Conservation (phyloP, 1,140 invertebrate genomes). For the Drosophila gunungcola region DNA sequence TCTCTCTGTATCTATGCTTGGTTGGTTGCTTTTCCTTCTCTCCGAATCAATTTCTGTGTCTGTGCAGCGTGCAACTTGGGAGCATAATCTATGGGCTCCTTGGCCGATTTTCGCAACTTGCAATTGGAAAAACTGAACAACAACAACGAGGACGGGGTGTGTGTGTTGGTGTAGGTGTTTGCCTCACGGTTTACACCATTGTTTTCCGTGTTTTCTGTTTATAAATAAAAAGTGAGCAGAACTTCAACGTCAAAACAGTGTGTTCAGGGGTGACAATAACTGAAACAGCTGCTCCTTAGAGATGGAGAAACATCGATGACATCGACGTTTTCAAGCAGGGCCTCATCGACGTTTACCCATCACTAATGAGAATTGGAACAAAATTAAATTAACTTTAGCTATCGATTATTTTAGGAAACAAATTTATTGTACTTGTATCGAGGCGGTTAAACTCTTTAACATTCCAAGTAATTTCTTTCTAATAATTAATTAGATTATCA, state of each 20-base stretch:
- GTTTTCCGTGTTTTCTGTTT: conserved; percentile 49
- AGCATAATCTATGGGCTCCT: conserved; percentile 36
- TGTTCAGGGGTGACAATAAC: conserved; percentile 39
- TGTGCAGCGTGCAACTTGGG: conserved; percentile 26
- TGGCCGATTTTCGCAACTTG: conserved; percentile 9
- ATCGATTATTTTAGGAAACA: too few relatives aligned
- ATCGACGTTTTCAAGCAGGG: too few relatives aligned
- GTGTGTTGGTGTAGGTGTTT: conserved; percentile 28
- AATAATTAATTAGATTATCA: too few relatives aligned
- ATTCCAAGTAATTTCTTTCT: too few relatives aligned
- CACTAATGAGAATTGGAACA: too few relatives aligned
- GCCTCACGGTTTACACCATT: conserved; percentile 38
- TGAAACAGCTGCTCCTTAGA: conserved; percentile 31
- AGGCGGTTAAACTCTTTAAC: too few relatives aligned
- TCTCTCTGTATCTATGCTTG: conserved; percentile 31
- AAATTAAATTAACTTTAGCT: too few relatives aligned
- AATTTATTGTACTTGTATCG: too few relatives aligned
- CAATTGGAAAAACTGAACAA: conserved; percentile 10
- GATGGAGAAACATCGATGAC: too few relatives aligned
- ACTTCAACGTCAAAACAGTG: conserved; percentile 42
- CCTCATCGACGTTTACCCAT: too few relatives aligned
- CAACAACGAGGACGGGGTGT: conserved; percentile 11
- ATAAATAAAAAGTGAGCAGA: conserved; percentile 48
- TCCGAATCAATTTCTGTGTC: conserved; percentile 59
- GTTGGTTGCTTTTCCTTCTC: conserved; percentile 19